Conservation (phyloP, 2,113 vertebrate genomes). For the Tringa solitaria region DNA sequence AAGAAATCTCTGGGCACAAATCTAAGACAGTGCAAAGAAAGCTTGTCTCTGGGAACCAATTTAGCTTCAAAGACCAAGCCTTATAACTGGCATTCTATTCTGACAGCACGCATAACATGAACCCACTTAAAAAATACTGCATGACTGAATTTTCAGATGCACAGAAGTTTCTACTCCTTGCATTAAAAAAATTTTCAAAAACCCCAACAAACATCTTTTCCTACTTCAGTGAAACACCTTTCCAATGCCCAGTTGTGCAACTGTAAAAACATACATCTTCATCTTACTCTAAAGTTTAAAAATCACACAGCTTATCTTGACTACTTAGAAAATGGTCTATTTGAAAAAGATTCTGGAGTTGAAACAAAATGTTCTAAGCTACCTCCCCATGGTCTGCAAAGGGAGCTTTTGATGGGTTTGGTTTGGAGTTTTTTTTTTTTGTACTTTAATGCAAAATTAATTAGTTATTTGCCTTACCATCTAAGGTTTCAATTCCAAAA, state of each 20-base stretch:
- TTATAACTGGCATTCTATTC: not conserved
- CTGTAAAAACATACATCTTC: not conserved
- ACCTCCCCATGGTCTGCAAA: not conserved
- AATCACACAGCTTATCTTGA: not conserved
- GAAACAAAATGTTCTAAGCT: not conserved
- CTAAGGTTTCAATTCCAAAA: not conserved
- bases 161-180: not conserved
- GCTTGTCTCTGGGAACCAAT: not conserved
- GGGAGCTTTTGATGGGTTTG: not conserved
- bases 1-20: not conserved
- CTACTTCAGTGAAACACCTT: constrained; percentile 11
- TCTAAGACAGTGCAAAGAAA: not conserved
- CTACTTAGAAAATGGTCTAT: not conserved
- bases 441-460: not conserved
- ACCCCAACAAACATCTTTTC: not conserved
- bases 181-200: not conserved
- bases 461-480: not conserved
- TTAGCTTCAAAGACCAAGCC: not conserved
- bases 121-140: not conserved
- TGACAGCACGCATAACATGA: not conserved
- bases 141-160: not conserved
- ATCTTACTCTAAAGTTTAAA: constrained; percentile 36
- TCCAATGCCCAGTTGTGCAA: not conserved
- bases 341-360: not conserved
- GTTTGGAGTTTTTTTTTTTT: not conserved